Base-by-base conservation (phyloP, 2,797 vertebrate species). In the Sebastes cheni region DNA sequence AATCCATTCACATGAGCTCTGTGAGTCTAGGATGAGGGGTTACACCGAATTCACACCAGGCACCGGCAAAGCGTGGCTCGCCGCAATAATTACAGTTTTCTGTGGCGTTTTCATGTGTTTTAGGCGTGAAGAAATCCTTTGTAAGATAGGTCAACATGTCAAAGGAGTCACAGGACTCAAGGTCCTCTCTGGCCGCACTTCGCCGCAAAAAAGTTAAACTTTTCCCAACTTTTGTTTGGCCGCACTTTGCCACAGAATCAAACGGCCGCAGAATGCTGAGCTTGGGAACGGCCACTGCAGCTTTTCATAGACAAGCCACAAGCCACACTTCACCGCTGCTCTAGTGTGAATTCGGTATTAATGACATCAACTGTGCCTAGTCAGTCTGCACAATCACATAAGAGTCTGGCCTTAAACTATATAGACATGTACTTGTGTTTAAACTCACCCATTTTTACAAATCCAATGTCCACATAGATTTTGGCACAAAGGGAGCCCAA, bases 401-500 rank as follows among this genome's bases (percentile, higher is more conserved):
- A 55, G 1, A 0, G 8, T 70, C 54, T 64, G 18, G 42, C 3
- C 2, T 72, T 30, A 18, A 46, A n/a, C 71, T 56, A 58, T 29
- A 3, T 1, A 59, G 34, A 77, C 77, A 67, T 34, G 1, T 23
- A 13, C 5, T 46, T 1, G 2, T 79, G 8, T 64, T 36, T 58
- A 55, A 61, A 88, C 95, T 96, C 93, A 99, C 98, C 97, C 88
- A 96, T 86, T 86, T 97, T 96, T 50, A 98, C 96, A 86, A 94
- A 99, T 84, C 97, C 97, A 89, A 98, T 64, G 79, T 99, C 97
- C 89, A 99, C 98, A 0, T 97, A 99, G 3, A 98, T 89, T 86
- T 81, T 96, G 83, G 97, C 95, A 89, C 95, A 97, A 20, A 97
- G 79, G 32, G 97, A 97, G 67, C 96, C 96, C 81, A 98, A 54